Percentiles rank a stretch among this genome's conserved stretches.
Evolutionary conservation across 2,888 invertebrate genomes (phyloP).

Genomic region (Chaitophorus viminalis): DNA sequence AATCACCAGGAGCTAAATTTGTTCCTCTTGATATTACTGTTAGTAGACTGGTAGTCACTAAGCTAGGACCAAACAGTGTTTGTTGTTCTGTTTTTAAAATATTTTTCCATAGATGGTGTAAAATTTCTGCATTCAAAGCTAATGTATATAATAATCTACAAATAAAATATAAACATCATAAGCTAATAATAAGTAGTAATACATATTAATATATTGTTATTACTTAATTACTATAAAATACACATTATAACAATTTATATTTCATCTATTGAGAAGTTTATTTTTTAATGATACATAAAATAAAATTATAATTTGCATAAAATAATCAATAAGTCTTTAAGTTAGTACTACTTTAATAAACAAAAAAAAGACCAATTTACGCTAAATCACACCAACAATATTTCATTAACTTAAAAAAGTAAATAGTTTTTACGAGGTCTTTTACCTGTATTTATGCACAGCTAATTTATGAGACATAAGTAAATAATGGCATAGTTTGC

Average conservation of each 20-base stretch:
- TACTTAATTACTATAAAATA: background rate
- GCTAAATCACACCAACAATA: background rate
- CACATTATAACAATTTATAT: no score
- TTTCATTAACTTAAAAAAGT: background rate
- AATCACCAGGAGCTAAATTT: conserved; percentile 72
- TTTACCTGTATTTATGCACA: conserved; percentile 85
- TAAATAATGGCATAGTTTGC: conserved; percentile 84
- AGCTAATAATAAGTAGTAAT: background rate
- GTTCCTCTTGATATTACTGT: conserved; percentile 77
- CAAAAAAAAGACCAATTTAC: no score
- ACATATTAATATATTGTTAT: background rate
- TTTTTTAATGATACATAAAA: no score
- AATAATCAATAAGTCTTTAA: background rate
- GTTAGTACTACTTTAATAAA: no score
- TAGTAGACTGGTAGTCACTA: conserved; percentile 71
- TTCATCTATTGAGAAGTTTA: background rate
- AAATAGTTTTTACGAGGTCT: no score
- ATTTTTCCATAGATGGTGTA: conserved; percentile 79
- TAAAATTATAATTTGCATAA: background rate
- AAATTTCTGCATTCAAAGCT: conserved; percentile 81
- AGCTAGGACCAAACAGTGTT: conserved; percentile 69
- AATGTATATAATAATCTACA: conserved; percentile 79
- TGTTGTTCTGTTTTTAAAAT: conserved; percentile 69
- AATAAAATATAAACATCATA: conserved; percentile 18
- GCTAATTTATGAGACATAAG: conserved; percentile 83